Base-by-base conservation (phyloP, 2,113 vertebrate genomes). In the Alethe castanea region DNA sequence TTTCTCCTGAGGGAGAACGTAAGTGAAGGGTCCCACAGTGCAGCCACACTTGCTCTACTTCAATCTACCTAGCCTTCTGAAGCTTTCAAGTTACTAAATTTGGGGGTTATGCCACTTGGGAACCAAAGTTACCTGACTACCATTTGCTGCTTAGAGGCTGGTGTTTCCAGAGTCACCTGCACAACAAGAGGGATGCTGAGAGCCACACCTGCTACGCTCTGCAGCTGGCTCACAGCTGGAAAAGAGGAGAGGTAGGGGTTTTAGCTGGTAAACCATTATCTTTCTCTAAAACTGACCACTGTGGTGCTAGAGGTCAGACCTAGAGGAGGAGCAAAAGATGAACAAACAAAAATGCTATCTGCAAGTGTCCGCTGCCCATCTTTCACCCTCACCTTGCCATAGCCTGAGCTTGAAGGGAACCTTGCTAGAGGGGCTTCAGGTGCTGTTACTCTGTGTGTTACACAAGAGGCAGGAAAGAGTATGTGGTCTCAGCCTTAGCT, bases 311-410 rank as follows among this genome's bases (percentile, higher is more conserved):
- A 67, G n/a, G 40, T n/a, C 48, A 38, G 24, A 53, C 60, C n/a
- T 69, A 56, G 31, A 87, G 36, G 24, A 87, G 40, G 23, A 91
- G 14, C 12, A 44, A 56, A 74, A 66, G 22, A 25, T 47, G 24
- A 0, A 4, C 25, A 62, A 65, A 44, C 8, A 53, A 12, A 86
- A 86, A 24, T 28, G 23, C 3, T 61, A 15, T 79, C 76, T 35
- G 23, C n/a, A 57, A 33, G 17, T 6, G 22, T 56, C 24, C 11
- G 3, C 22, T 81, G n/a, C 50, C 44, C 0, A 0, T 36, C 20
- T 59, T 1, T 0, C 36, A 50, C 26, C 18, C 36, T 60, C 36
- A 42, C 31, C 14, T 42, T 66, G 20, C 36, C 0, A 0, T 26
- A 26, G 31, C 36, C 36, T 33, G 44, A 60, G 53, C 19, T 61